Evolutionary conservation across 2,888 invertebrate species (phyloP).

Genomic region (Drosophila eohydei): DNA sequence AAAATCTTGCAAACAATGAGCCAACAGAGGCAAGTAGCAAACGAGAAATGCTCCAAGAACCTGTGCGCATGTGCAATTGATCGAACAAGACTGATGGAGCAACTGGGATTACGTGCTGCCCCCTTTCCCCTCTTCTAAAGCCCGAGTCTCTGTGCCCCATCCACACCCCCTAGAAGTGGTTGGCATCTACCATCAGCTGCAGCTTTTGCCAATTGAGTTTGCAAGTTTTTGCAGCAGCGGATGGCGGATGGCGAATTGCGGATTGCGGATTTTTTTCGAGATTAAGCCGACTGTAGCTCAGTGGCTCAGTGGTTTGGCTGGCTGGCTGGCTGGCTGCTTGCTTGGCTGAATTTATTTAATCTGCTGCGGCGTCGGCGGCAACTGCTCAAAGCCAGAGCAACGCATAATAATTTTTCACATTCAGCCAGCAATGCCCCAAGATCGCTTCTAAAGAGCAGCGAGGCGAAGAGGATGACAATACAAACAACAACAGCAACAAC

Average conservation of each 20-base stretch:
- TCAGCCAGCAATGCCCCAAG: constrained; percentile 43
- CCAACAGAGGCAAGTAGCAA: constrained; percentile 18
- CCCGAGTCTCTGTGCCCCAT: neutral
- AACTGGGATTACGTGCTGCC: constrained; percentile 79
- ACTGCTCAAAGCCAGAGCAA: constrained; percentile 76
- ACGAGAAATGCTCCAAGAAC: constrained; percentile 62
- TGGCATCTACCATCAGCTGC: constrained; percentile 21
- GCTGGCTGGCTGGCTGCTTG: constrained; percentile 31
- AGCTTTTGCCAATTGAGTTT: constrained; percentile 73
- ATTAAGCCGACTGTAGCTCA: constrained; percentile 59
- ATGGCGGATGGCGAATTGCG: constrained; percentile 61
- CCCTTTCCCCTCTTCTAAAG: constrained; percentile 1
- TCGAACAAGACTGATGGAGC: constrained; percentile 84
- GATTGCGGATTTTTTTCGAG: constrained; percentile 65
- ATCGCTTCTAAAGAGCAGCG: constrained; percentile 29
- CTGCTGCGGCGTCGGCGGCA: constrained; percentile 78
- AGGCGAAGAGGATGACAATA: constrained; percentile 16
- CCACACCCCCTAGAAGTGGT: constrained; percentile 2
- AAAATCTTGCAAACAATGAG: constrained; percentile 64
- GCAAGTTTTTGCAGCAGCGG: constrained; percentile 70
- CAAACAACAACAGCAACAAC: constrained; percentile 18
- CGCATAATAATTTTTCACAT: constrained; percentile 83
- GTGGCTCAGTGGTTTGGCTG: constrained; percentile 25
- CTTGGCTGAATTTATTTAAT: constrained; percentile 76
- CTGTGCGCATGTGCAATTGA: constrained; percentile 83